These are phyloP conservation scores for Caerostris extrusa DNA, from an alignment of 1,140 invertebrate species.

Conservation along the genomic window DNA sequence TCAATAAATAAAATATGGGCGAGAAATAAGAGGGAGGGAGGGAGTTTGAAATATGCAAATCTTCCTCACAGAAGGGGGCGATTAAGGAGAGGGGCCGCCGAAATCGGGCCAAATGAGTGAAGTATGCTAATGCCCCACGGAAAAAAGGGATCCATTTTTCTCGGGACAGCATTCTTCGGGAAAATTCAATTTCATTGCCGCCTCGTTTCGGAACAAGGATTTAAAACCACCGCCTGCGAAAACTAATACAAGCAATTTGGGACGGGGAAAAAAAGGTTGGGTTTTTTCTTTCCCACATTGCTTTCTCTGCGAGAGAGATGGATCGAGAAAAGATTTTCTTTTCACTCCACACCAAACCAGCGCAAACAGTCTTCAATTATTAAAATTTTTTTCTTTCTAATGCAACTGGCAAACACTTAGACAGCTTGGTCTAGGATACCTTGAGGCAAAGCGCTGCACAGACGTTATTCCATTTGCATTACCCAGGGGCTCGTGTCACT, in stretches of 20 bases:
- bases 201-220: constrained; percentile 39
- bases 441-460: too few relatives aligned
- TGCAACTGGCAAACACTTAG: too few relatives aligned
- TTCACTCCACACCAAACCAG: not conserved
- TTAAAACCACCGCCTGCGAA: constrained; percentile 19
- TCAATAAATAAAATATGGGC: too few relatives aligned
- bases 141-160: constrained; percentile 60
- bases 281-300: not conserved
- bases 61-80: not conserved
- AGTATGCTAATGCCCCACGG: constrained; percentile 32
- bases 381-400: too few relatives aligned
- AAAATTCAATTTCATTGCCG: constrained; percentile 62
- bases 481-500: too few relatives aligned
- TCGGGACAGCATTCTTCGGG: not conserved
- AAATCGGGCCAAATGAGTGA: constrained; percentile 44
- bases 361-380: not conserved
- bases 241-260: constrained; percentile 61
- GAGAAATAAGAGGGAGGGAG: not conserved
- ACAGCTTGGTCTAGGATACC: too few relatives aligned
- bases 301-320: not conserved
- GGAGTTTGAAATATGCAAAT: constrained; percentile 47
- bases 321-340: not conserved
- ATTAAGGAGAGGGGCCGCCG: not conserved
- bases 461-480: too few relatives aligned
- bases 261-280: not conserved